Conservation (phyloP, 2,113 vertebrate genomes). For the Stegastes partitus region DNA sequence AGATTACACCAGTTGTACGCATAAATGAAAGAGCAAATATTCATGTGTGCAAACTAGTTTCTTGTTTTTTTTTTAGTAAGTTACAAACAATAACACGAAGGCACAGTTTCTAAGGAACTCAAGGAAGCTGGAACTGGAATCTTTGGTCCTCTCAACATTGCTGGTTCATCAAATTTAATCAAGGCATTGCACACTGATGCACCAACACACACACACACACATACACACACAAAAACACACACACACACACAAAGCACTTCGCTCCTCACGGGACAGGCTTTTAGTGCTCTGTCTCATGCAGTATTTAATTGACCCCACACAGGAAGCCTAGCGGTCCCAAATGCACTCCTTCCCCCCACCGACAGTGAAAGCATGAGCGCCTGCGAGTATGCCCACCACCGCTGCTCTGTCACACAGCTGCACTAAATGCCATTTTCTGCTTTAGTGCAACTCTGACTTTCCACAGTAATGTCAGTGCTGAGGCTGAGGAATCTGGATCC, state of each 20-base stretch:
- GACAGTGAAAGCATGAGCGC: slow-evolving; percentile 64
- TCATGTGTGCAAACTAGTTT: neutral
- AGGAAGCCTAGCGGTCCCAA: slow-evolving; percentile 86
- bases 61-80: neutral
- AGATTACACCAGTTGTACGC: neutral
- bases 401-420: slow-evolving; percentile 60
- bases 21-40: neutral
- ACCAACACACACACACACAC: slow-evolving; percentile 46
- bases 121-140: slow-evolving; percentile 59
- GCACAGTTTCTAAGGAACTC: slow-evolving; percentile 30
- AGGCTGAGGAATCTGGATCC: slow-evolving; percentile 20
- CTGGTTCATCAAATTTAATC: slow-evolving; percentile 86
- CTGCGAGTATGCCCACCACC: slow-evolving; percentile 61
- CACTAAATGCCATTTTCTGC: slow-evolving; percentile 68
- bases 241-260: slow-evolving; percentile 75
- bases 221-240: slow-evolving; percentile 27
- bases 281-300: slow-evolving; percentile 89
- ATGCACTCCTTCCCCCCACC: slow-evolving; percentile 80
- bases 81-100: slow-evolving; percentile 1
- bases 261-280: slow-evolving; percentile 84
- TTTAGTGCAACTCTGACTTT: slow-evolving; percentile 55
- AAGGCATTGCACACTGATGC: slow-evolving; percentile 79
- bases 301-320: slow-evolving; percentile 89
- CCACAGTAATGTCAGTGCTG: slow-evolving; percentile 40
- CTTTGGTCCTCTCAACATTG: slow-evolving; percentile 70